Percentiles rank a stretch among this genome's conserved stretches.
Conservation (phyloP, 1,140 invertebrate species). For the Drosophila burlai region DNA sequence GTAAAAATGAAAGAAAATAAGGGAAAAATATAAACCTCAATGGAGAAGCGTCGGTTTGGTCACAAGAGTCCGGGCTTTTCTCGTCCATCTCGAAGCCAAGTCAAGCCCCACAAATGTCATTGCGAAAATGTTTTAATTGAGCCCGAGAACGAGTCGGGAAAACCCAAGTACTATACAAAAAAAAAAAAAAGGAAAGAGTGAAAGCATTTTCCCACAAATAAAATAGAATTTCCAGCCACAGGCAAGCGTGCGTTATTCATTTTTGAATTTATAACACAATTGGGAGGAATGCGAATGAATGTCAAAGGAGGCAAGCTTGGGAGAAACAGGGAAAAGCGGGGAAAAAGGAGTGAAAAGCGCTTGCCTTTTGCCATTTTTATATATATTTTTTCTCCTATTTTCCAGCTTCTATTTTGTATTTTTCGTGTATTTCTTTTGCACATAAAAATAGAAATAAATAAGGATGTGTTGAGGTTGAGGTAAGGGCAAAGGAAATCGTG, state of each 20-base stretch:
- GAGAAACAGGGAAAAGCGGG: neutral
- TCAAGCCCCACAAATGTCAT: slow-evolving; percentile 50
- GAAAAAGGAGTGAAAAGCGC: slow-evolving; percentile 65
- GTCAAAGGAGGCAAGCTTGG: slow-evolving; percentile 37
- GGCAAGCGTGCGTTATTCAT: slow-evolving; percentile 82
- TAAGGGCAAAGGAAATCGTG: slow-evolving; percentile 72
- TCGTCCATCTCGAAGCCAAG: slow-evolving; percentile 15
- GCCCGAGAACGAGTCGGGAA: slow-evolving; percentile 18
- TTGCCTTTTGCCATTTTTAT: slow-evolving; percentile 40
- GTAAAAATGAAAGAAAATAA: too few relatives aligned
- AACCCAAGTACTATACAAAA: slow-evolving; percentile 9
- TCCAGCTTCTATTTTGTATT: slow-evolving; percentile 3
- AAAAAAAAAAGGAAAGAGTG: slow-evolving; percentile 34
- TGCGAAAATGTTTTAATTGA: slow-evolving; percentile 56
- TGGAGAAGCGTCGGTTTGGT: neutral
- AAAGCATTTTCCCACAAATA: slow-evolving; percentile 71
- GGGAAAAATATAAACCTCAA: slow-evolving; percentile 17
- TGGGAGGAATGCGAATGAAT: slow-evolving; percentile 71
- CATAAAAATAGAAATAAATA: slow-evolving; percentile 80
- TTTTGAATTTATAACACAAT: slow-evolving; percentile 84
- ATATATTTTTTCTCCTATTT: slow-evolving; percentile 8
- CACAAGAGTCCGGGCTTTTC: slow-evolving; percentile 14
- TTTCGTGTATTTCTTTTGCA: slow-evolving; percentile 20
- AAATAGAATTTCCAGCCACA: slow-evolving; percentile 80
- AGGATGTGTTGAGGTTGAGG: slow-evolving; percentile 37